These are phyloP conservation scores for Promerops cafer DNA, from an alignment of 2,113 vertebrate genomes.

Conservation along the genomic window DNA sequence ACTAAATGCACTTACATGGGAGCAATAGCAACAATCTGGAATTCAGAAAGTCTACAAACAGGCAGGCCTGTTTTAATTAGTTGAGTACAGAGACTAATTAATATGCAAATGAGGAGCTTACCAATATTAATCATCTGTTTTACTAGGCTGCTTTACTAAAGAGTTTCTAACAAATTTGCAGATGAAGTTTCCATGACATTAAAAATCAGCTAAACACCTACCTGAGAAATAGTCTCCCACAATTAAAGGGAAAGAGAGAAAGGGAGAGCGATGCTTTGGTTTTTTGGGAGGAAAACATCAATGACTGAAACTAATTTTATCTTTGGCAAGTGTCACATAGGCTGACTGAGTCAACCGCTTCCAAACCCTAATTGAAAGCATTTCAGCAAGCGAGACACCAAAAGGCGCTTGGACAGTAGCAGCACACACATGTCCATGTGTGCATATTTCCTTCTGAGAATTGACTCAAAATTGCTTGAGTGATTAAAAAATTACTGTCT, in stretches of 20 bases:
- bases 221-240: slow-evolving; percentile 51
- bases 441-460: not conserved
- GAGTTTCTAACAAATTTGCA: slow-evolving; percentile 73
- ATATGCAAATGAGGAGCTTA: slow-evolving; percentile 77
- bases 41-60: slow-evolving; percentile 65
- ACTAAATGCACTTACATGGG: not conserved
- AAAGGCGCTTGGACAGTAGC: slow-evolving; percentile 40
- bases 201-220: slow-evolving; percentile 64
- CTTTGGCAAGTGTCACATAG: slow-evolving; percentile 56
- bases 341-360: slow-evolving; percentile 48
- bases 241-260: not conserved
- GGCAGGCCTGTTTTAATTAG: slow-evolving; percentile 72
- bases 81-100: slow-evolving; percentile 77
- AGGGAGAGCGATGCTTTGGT: not conserved
- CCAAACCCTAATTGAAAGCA: slow-evolving; percentile 68
- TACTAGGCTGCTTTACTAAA: slow-evolving; percentile 71
- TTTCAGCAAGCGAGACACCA: slow-evolving; percentile 55
- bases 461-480: not conserved
- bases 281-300: slow-evolving; percentile 62
- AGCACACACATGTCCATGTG: fast-evolving
- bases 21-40: slow-evolving; percentile 54
- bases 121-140: slow-evolving; percentile 79
- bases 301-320: slow-evolving; percentile 64
- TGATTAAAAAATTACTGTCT: not conserved
- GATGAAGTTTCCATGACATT: slow-evolving; percentile 70